phyloP scores from a whole-genome alignment of 2,797 vertebrate species.

The Silurus lanzhouensis region DNA sequence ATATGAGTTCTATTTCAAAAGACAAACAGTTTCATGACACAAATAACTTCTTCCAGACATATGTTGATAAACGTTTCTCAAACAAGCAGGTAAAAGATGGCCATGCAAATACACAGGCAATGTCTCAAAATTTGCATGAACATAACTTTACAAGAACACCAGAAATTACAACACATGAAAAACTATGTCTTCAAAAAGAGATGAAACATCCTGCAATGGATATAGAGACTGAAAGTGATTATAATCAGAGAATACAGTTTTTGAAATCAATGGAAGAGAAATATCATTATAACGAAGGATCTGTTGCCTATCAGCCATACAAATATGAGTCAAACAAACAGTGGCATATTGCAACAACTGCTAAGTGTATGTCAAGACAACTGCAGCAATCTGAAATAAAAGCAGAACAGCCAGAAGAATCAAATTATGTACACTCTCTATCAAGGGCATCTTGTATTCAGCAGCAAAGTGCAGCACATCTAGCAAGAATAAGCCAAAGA shows the following conservation, averaged over 20 bases:
- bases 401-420: conserved; percentile 55
- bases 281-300: conserved; percentile 43
- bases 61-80: neutral
- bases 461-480: conserved; percentile 48
- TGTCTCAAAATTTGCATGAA: conserved; percentile 12
- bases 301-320: conserved; percentile 49
- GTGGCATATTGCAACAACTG: conserved; percentile 45
- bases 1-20: conserved; percentile 44
- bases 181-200: conserved; percentile 42
- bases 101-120: neutral
- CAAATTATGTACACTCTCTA: conserved; percentile 67
- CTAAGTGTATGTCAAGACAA: conserved; percentile 20
- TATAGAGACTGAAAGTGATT: conserved; percentile 46
- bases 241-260: conserved; percentile 53
- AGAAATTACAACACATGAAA: conserved; percentile 52
- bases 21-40: conserved; percentile 45
- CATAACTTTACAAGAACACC: conserved; percentile 37
- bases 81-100: conserved; percentile 41
- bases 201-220: conserved; percentile 22
- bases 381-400: conserved; percentile 35
- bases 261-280: conserved; percentile 43
- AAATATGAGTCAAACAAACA: conserved; percentile 53
- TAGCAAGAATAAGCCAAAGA: conserved; percentile 56
- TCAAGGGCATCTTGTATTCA: conserved; percentile 51
- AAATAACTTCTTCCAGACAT: conserved; percentile 42